Base-by-base conservation (phyloP, 64 coral and sea anemone genomes). In the Montipora capricornis region DNA sequence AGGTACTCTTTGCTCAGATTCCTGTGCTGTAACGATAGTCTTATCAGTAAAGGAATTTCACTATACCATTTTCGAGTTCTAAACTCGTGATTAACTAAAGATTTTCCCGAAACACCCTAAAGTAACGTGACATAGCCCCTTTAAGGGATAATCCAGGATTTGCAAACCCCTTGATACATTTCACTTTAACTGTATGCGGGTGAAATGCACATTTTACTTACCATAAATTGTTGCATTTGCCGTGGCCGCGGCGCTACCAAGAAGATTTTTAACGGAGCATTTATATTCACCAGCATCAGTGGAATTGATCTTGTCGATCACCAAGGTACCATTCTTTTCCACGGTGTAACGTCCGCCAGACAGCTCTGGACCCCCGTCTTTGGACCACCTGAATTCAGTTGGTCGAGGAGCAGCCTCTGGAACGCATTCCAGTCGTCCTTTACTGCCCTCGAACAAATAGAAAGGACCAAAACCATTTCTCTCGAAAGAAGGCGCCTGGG, bases 321-420 rank as follows among this genome's bases (percentile, higher is more conserved):
- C 45, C 12, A 91, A 78, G 5, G 89, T 80, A 8, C 69, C 69
- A n/a, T 73, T 10, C 6, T 5, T 13, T 53, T 58, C 77, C 46
- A 81, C 6, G 8, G 17, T 68, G 57, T 91, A 91, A 5, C 12
- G 59, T 8, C 60, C 29, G 5, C 66, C 68, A 12, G 14, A 6
- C 8, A 91, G 19, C 8, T 22, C 15, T n/a, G 69, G 14, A 7
- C 46, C 37, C 2, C 37, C 77, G 8, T 81, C 24, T 12, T 91
- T 80, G n/a, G 14, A 24, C 89, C 89, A 91, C 17, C 15, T 48
- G 37, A 75, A 75, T 20, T 16, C 16, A 5, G 47, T 16, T 5
- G 89, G 76, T 11, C 29, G 24, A 81, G 89, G 89, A 4, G 89
- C 89, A 3, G 89, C 89, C 22, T 91, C 80, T 26, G 89, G 80